These are phyloP conservation scores for Orchesella cincta DNA, from an alignment of 1,140 invertebrate species.

Conservation along the genomic window DNA sequence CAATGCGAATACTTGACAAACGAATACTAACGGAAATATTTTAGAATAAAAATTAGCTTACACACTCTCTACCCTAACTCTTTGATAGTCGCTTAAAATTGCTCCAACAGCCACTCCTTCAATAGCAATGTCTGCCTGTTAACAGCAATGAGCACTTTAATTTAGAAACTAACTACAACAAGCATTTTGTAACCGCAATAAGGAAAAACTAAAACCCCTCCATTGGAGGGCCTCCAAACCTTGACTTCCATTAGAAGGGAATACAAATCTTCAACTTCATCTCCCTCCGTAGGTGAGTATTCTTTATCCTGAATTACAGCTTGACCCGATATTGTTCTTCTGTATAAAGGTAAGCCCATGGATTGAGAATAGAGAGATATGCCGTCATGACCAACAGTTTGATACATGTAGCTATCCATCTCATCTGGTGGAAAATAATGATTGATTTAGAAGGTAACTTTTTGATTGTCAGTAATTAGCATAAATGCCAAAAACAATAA, in stretches of 20 bases:
- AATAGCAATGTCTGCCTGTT: slow-evolving; percentile 74
- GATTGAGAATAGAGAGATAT: slow-evolving; percentile 89
- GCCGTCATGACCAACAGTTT: slow-evolving; percentile 95
- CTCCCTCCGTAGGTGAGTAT: slow-evolving; percentile 81
- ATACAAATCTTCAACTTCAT: slow-evolving; percentile 99
- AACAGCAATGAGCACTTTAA: slow-evolving; percentile 46
- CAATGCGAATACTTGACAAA: slow-evolving; percentile 17
- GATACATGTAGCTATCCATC: slow-evolving; percentile 99
- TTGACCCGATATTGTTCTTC: slow-evolving; percentile 77
- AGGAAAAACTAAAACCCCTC: no score
- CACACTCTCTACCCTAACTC: slow-evolving; percentile 96
- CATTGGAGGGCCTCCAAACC: slow-evolving; percentile 66
- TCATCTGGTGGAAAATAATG: slow-evolving; percentile 71
- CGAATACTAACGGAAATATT: not conserved
- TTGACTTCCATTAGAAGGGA: slow-evolving; percentile 79
- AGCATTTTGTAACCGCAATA: no score
- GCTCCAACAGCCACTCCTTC: slow-evolving; percentile 95
- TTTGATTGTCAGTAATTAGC: not conserved
- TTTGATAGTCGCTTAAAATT: slow-evolving; percentile 96
- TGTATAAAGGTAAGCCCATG: slow-evolving; percentile 87
- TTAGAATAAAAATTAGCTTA: slow-evolving; percentile 65
- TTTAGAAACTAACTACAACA: no score
- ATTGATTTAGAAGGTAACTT: slow-evolving; percentile 11
- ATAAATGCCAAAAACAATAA: not conserved
- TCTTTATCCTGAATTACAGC: slow-evolving; percentile 76